A percentile compares a stretch with the other conserved stretches of the same genome.
These are phyloP conservation scores for Petrocephalus microphthalmus DNA, from an alignment of 2,113 vertebrate species.

Conservation along the genomic window DNA sequence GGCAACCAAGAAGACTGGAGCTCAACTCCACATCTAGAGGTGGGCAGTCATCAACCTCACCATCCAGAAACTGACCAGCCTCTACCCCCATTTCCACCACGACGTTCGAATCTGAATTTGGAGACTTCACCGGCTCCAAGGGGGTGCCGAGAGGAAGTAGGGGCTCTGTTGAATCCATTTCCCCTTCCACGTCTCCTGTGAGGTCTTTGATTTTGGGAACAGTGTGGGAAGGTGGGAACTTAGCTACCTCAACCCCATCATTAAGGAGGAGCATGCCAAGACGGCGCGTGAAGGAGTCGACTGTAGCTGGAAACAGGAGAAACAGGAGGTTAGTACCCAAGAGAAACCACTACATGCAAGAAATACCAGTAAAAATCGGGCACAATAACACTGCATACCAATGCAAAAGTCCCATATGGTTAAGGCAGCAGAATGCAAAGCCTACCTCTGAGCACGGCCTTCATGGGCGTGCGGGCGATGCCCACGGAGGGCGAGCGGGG, in stretches of 20 bases:
- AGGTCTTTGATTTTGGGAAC: slow-evolving; percentile 19
- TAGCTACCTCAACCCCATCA: slow-evolving; percentile 36
- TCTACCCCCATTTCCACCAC: slow-evolving; percentile 40
- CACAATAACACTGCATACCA: background rate
- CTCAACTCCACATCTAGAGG: slow-evolving; percentile 57
- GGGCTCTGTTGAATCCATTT: slow-evolving; percentile 42
- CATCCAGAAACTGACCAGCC: slow-evolving; percentile 46
- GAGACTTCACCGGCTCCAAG: background rate
- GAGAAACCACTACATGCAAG: background rate
- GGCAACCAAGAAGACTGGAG: slow-evolving; percentile 59
- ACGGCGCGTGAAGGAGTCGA: slow-evolving; percentile 64
- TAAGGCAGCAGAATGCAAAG: background rate
- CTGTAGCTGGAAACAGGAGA: slow-evolving; percentile 53
- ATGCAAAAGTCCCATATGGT: background rate
- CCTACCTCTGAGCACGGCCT: slow-evolving; percentile 62
- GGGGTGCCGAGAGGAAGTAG: slow-evolving; percentile 36
- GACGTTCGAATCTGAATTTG: slow-evolving; percentile 30
- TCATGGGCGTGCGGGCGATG: slow-evolving; percentile 75
- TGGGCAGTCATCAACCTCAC: slow-evolving; percentile 42
- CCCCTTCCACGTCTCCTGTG: slow-evolving; percentile 25
- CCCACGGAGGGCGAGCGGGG: slow-evolving; percentile 78
- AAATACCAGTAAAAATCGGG: background rate
- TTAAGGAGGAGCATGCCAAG: slow-evolving; percentile 65
- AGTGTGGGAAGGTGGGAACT: slow-evolving; percentile 20
- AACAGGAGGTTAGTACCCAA: background rate